Conservation (phyloP, 2,113 vertebrate genomes). For the Helogale parvula region DNA sequence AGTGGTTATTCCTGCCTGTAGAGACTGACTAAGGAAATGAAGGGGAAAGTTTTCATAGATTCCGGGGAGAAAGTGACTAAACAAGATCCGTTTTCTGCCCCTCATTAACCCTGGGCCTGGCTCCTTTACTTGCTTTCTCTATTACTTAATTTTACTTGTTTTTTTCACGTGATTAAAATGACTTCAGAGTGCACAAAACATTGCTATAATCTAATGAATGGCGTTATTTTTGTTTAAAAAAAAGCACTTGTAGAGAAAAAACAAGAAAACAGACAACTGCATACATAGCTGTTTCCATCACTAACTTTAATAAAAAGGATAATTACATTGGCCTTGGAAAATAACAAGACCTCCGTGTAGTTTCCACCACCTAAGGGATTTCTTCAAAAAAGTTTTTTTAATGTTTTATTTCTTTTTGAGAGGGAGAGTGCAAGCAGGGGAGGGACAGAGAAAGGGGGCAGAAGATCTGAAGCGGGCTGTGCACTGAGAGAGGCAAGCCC, state of each 20-base stretch:
- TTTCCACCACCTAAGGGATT: neutral
- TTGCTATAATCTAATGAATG: conserved; percentile 54
- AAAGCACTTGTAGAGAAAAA: neutral
- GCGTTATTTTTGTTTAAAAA: neutral
- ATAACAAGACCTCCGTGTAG: neutral
- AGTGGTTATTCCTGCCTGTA: neutral
- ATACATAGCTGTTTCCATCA: neutral
- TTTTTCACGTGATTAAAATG: conserved; percentile 49
- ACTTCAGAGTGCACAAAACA: conserved; percentile 25
- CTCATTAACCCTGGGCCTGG: neutral
- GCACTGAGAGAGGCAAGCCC: too few species aligned
- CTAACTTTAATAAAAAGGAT: conserved; percentile 33
- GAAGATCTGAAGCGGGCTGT: too few species aligned
- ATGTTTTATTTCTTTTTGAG: too few species aligned
- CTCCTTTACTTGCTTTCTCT: neutral
- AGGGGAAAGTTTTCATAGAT: neutral
- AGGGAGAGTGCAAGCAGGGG: too few species aligned
- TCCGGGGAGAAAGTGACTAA: neutral
- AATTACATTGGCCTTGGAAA: conserved; percentile 40
- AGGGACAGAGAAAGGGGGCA: too few species aligned
- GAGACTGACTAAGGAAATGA: neutral
- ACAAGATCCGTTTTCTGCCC: neutral
- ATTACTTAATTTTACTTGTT: conserved; percentile 43
- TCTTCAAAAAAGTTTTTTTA: neutral
- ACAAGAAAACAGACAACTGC: neutral